A percentile compares a stretch with the other conserved stretches of the same genome.
Evolutionary conservation across 2,888 invertebrate genomes (phyloP).

Genomic region (Morpho helenor): DNA sequence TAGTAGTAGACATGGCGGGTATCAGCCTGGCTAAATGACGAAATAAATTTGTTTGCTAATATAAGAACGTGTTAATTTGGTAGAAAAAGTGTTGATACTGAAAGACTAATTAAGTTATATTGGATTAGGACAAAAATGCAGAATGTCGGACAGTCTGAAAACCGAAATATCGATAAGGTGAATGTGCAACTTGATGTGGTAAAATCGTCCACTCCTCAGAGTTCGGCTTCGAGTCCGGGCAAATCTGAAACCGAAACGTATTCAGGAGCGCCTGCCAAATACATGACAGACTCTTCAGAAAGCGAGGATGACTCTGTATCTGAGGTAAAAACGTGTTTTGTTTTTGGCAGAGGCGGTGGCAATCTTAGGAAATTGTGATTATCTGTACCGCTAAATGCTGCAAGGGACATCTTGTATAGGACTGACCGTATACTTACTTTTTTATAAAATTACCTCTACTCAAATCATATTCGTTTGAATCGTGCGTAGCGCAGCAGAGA

Average conservation of each 20-base stretch:
- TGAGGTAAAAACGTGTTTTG: slow-evolving; percentile 88
- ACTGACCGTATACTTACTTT: slow-evolving; percentile 60
- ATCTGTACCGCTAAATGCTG: slow-evolving; percentile 81
- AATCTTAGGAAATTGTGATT: slow-evolving; percentile 75
- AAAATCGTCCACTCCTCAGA: slow-evolving; percentile 90
- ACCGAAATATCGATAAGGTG: slow-evolving; percentile 89
- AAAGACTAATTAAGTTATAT: slow-evolving; percentile 77
- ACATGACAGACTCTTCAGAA: slow-evolving; percentile 96
- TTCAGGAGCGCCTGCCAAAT: slow-evolving; percentile 90
- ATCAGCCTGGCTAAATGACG: slow-evolving; percentile 84
- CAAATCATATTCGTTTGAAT: slow-evolving; percentile 43
- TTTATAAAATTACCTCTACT: slow-evolving; percentile 46
- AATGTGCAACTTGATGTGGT: slow-evolving; percentile 85
- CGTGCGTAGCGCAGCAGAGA: slow-evolving; percentile 54
- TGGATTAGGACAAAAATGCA: slow-evolving; percentile 90
- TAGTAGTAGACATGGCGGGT: slow-evolving; percentile 90
- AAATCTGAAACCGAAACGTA: slow-evolving; percentile 93
- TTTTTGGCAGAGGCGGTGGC: slow-evolving; percentile 77
- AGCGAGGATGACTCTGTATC: slow-evolving; percentile 98
- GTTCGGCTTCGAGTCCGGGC: slow-evolving; percentile 89
- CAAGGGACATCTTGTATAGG: slow-evolving; percentile 84
- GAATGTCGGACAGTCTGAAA: slow-evolving; percentile 93
- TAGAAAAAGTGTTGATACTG: slow-evolving; percentile 76
- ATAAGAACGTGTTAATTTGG: slow-evolving; percentile 77
- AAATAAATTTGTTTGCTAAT: slow-evolving; percentile 80